Evolutionary conservation across 2,113 vertebrate species (phyloP).

Genomic region (Taurulus bubalis): DNA sequence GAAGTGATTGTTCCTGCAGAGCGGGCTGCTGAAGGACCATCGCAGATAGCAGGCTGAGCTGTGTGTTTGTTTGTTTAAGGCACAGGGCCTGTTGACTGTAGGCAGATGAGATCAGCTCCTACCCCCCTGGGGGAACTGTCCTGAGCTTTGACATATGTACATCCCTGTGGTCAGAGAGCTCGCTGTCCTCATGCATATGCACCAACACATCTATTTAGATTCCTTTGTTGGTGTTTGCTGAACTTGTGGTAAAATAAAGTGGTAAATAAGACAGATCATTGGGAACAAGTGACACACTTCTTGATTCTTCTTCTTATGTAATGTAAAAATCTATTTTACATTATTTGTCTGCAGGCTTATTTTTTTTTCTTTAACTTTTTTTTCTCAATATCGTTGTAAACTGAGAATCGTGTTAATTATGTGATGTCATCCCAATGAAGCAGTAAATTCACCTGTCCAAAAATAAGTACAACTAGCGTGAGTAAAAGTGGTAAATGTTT

Average conservation of each 20-base stretch:
- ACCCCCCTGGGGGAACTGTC: slow-evolving; percentile 51
- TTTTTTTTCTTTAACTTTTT: not conserved
- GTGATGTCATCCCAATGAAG: not conserved
- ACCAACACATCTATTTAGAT: slow-evolving; percentile 28
- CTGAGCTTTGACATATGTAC: slow-evolving; percentile 68
- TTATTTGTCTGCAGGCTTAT: not conserved
- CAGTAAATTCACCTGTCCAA: not conserved
- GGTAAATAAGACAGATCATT: slow-evolving; percentile 14
- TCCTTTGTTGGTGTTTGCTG: slow-evolving; percentile 13
- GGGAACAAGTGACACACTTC: not conserved
- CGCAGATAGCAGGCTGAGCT: slow-evolving; percentile 75
- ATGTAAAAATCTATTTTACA: not conserved
- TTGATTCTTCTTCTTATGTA: slow-evolving; percentile 17
- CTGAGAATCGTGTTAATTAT: not conserved
- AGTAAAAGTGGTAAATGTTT: not conserved
- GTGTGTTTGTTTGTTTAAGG: slow-evolving; percentile 82
- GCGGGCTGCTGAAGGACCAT: slow-evolving; percentile 71
- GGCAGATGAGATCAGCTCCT: slow-evolving; percentile 76
- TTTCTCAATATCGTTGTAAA: not conserved
- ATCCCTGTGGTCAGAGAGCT: slow-evolving; percentile 47
- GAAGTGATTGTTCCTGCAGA: slow-evolving; percentile 77
- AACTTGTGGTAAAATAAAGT: not conserved
- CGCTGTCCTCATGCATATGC: slow-evolving; percentile 28
- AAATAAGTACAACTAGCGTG: not conserved
- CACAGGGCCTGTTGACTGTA: slow-evolving; percentile 76